These are phyloP conservation scores for Geococcyx californianus DNA, from an alignment of 2,113 vertebrate species.

Conservation along the genomic window DNA sequence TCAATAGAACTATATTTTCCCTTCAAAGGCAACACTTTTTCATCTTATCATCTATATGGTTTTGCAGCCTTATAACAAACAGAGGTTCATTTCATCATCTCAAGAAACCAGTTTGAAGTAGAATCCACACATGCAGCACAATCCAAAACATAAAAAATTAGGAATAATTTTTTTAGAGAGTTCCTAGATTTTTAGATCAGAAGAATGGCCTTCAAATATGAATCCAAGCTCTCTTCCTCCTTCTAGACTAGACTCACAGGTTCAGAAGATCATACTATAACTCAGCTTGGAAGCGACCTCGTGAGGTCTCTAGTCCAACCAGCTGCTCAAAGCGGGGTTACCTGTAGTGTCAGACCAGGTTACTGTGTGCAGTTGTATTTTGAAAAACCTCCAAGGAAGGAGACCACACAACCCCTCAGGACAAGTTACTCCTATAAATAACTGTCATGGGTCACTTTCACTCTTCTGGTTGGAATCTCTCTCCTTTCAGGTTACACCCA, in stretches of 20 bases:
- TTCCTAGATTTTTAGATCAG: background rate
- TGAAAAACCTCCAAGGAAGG: background rate
- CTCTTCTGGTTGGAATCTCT: background rate
- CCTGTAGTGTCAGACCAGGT: background rate
- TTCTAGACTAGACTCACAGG: background rate
- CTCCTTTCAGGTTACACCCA: background rate
- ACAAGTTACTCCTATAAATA: accelerated
- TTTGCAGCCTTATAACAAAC: background rate
- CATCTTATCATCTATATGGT: background rate
- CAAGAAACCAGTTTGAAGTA: background rate
- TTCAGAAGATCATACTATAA: background rate
- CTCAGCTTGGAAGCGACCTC: background rate
- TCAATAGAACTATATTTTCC: background rate
- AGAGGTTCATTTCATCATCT: background rate
- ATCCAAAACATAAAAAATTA: background rate
- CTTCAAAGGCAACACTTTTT: background rate
- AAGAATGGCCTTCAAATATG: background rate
- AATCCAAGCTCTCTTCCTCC: background rate
- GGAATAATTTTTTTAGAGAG: background rate
- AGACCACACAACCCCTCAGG: background rate
- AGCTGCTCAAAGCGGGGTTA: background rate
- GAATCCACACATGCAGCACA: background rate
- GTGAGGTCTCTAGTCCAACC: background rate
- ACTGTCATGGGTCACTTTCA: background rate
- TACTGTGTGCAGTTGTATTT: background rate